Evolutionary conservation across 2,797 vertebrate species (phyloP).

Genomic region (Onychomys leucogaster): DNA sequence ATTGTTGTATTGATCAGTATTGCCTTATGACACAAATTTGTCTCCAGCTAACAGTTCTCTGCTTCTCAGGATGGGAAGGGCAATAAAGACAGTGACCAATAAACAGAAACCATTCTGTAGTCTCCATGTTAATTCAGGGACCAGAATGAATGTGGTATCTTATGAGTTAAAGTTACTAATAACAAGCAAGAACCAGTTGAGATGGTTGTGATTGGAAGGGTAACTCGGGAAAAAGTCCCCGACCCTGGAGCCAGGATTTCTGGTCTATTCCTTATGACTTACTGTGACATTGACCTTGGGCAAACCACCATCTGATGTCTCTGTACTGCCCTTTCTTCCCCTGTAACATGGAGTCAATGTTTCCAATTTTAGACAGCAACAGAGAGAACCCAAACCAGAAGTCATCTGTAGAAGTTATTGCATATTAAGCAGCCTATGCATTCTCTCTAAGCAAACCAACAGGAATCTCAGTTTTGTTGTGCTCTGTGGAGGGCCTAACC

Average conservation of each 20-base stretch:
- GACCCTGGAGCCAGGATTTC: background rate
- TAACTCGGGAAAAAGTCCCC: background rate
- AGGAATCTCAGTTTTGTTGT: background rate
- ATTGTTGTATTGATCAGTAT: background rate
- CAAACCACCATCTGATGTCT: background rate
- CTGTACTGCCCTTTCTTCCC: background rate
- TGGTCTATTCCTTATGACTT: background rate
- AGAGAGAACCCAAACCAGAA: background rate
- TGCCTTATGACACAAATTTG: slow-evolving; percentile 17
- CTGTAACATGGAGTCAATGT: background rate
- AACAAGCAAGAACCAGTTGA: background rate
- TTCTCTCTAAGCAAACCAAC: slow-evolving; percentile 47
- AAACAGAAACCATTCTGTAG: background rate
- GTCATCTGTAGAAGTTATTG: background rate
- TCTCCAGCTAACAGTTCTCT: slow-evolving; percentile 8
- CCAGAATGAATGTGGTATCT: background rate
- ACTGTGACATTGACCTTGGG: background rate
- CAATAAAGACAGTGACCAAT: background rate
- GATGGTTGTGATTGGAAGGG: background rate
- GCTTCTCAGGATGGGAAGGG: slow-evolving; percentile 1
- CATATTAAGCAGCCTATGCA: background rate
- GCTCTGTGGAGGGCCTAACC: slow-evolving; percentile 39
- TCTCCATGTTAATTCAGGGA: slow-evolving; percentile 24
- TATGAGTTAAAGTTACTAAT: background rate
- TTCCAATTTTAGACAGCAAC: background rate